Conservation (phyloP, 2,888 invertebrate genomes). For the Drosophila antonietae region DNA sequence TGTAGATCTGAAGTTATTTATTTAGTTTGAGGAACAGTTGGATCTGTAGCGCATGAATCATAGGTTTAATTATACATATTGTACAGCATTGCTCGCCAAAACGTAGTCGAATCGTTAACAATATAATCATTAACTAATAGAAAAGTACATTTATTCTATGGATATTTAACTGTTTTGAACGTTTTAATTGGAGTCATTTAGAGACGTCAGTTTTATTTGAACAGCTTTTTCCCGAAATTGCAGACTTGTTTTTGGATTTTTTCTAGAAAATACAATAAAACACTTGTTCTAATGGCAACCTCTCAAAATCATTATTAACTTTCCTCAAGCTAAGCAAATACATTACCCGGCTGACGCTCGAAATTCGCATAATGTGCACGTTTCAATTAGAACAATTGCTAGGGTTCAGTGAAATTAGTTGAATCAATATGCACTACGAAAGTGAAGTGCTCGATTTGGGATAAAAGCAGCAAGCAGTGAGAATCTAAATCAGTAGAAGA, state of each 20-base stretch:
- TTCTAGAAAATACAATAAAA: conserved; percentile 38
- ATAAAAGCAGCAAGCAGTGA: conserved; percentile 53
- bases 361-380: conserved; percentile 10
- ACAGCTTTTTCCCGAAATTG: conserved; percentile 22
- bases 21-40: background rate
- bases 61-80: background rate
- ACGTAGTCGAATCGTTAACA: background rate
- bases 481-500: conserved; percentile 14
- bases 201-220: conserved; percentile 28
- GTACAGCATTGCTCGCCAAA: background rate
- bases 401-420: conserved; percentile 35
- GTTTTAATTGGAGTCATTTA: background rate
- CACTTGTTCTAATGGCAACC: conserved; percentile 58
- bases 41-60: background rate
- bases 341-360: conserved; percentile 13
- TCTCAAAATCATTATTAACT: conserved; percentile 40
- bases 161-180: background rate
- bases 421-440: conserved; percentile 49
- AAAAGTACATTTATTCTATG: no score
- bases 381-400: conserved; percentile 28
- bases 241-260: conserved; percentile 7
- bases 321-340: conserved; percentile 67
- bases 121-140: background rate
- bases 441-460: conserved; percentile 19
- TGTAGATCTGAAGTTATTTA: background rate